phyloP scores from a whole-genome alignment of 2,113 vertebrate species.

The Notechis scutatus region DNA sequence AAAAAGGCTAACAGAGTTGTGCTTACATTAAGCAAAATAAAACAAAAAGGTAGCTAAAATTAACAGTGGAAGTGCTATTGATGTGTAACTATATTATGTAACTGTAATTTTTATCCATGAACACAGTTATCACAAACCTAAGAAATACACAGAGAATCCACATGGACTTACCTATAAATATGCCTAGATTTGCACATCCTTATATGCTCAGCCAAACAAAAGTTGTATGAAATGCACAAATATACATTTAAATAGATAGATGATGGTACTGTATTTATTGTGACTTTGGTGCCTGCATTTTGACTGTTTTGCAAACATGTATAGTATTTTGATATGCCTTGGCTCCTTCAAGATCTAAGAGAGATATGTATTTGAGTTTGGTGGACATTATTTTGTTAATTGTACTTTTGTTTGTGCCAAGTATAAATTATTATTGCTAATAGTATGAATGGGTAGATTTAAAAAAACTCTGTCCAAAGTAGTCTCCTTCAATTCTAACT shows the following conservation, averaged over 20 bases:
- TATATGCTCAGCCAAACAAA: neutral
- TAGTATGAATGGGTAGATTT: neutral
- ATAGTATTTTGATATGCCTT: neutral
- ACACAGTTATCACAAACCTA: neutral
- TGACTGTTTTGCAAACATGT: neutral
- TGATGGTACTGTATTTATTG: neutral
- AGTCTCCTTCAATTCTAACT: neutral
- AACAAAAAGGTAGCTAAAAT: neutral
- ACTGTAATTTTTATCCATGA: neutral
- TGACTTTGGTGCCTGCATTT: neutral
- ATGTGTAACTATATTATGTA: neutral
- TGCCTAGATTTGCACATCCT: neutral
- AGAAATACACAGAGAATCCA: neutral
- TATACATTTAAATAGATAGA: neutral
- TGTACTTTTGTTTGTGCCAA: neutral
- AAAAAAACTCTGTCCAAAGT: neutral
- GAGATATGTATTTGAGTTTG: neutral
- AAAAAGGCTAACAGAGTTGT: neutral
- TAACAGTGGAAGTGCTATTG: neutral
- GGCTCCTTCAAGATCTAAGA: neutral
- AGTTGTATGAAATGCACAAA: neutral
- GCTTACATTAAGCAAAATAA: neutral
- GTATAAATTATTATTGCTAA: neutral
- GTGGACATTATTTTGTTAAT: neutral
- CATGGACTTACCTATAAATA: neutral